Conservation (phyloP, 2,113 vertebrate species). For the Osmerus eperlanus region DNA sequence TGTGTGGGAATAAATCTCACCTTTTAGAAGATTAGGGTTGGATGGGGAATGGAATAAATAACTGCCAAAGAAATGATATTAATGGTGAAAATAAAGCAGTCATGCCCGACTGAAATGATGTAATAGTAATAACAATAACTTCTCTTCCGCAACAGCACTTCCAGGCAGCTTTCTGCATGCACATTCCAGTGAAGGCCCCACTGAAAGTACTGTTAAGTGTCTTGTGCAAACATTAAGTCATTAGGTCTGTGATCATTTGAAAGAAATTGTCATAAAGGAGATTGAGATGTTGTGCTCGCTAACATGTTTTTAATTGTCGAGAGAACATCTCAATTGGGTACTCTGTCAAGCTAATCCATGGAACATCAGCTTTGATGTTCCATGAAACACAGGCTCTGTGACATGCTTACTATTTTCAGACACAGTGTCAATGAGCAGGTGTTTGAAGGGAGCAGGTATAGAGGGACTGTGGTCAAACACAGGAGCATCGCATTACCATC, state of each 20-base stretch:
- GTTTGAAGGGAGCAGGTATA: constrained; percentile 40
- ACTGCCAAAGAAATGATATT: constrained; percentile 45
- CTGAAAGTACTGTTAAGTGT: too few relatives aligned
- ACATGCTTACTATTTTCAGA: constrained; percentile 55
- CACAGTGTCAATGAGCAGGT: constrained; percentile 45
- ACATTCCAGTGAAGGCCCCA: constrained; percentile 7
- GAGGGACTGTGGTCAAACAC: constrained; percentile 46
- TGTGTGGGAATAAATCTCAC: constrained; percentile 52
- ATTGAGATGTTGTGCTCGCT: too few relatives aligned
- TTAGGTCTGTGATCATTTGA: too few relatives aligned
- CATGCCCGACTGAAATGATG: constrained; percentile 42
- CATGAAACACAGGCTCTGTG: constrained; percentile 7
- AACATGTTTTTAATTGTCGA: neutral
- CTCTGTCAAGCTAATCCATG: neutral
- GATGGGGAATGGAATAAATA: constrained; percentile 43
- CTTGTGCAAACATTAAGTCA: too few relatives aligned
- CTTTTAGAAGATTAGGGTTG: constrained; percentile 54
- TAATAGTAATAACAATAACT: constrained; percentile 34
- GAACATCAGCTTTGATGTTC: neutral
- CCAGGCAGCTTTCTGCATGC: constrained; percentile 30
- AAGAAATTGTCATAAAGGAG: too few relatives aligned
- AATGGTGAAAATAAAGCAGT: constrained; percentile 55
- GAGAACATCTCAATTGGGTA: constrained; percentile 2
- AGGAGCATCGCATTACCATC: constrained; percentile 53
- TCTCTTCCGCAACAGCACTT: constrained; percentile 24